Conservation (phyloP, 2,797 vertebrate genomes). For the Aulostomus chinensis region DNA sequence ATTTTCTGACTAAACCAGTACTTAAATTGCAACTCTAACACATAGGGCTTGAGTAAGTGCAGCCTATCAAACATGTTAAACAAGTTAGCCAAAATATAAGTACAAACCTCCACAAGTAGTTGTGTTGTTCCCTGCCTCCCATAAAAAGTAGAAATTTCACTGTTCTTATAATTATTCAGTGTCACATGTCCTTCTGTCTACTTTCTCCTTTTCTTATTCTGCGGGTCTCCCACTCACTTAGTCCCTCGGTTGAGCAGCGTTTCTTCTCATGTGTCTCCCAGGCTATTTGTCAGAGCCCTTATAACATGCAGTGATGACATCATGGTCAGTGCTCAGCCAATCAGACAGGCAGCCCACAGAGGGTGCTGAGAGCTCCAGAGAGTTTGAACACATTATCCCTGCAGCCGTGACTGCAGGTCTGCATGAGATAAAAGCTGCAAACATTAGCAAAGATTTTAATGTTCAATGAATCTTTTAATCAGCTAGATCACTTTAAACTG, state of each 20-base stretch:
- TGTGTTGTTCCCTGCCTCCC: constrained; percentile 53
- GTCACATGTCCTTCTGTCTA: constrained; percentile 50
- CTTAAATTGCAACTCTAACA: not conserved
- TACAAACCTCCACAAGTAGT: constrained; percentile 78
- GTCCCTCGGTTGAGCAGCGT: constrained; percentile 62
- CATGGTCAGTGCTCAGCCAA: constrained; percentile 78
- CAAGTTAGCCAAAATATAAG: constrained; percentile 20
- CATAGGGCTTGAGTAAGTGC: constrained; percentile 9
- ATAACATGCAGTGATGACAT: constrained; percentile 82
- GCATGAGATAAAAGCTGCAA: constrained; percentile 31
- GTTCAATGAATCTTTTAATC: not conserved
- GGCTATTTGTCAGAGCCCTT: constrained; percentile 83
- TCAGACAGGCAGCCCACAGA: constrained; percentile 56
- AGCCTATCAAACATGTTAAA: constrained; percentile 15
- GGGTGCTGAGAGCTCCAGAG: constrained; percentile 63
- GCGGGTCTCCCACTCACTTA: constrained; percentile 45
- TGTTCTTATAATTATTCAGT: constrained; percentile 41
- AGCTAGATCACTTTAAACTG: not conserved
- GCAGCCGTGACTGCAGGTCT: constrained; percentile 44
- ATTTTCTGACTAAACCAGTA: not conserved
- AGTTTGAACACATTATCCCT: constrained; percentile 73
- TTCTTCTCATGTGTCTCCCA: constrained; percentile 77
- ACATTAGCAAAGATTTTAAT: constrained; percentile 1
- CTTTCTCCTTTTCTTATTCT: constrained; percentile 40
- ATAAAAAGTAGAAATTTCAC: constrained; percentile 56